phyloP scores from a whole-genome alignment of 2,888 invertebrate genomes.

The Amaurobius ferox region DNA sequence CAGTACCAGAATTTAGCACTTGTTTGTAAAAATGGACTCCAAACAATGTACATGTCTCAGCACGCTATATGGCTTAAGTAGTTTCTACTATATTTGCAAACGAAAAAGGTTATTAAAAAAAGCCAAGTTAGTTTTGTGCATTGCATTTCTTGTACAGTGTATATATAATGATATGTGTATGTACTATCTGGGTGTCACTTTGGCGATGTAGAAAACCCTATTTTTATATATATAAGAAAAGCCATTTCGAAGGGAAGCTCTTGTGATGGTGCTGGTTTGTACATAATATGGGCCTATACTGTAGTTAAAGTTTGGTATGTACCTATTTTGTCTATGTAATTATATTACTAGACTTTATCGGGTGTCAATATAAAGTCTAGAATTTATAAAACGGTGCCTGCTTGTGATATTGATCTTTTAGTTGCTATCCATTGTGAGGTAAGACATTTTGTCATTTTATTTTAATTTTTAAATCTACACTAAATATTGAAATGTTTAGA shows the following conservation, averaged over 20 bases:
- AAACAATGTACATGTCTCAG: conserved; percentile 25
- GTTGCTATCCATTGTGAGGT: background rate
- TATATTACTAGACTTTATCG: conserved; percentile 27
- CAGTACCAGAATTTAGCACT: conserved; percentile 31
- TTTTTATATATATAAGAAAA: conserved; percentile 67
- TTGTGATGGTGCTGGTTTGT: conserved; percentile 69
- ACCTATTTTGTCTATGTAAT: conserved; percentile 64
- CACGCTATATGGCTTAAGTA: conserved; percentile 58
- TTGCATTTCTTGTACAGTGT: conserved; percentile 64
- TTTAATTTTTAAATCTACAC: no score
- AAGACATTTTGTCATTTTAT: no score
- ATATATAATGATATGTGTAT: conserved; percentile 43
- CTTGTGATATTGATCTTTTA: conserved; percentile 55
- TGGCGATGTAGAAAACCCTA: conserved; percentile 61
- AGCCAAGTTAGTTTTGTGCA: conserved; percentile 45
- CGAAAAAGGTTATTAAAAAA: background rate
- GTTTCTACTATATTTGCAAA: conserved; percentile 8
- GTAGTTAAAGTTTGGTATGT: conserved; percentile 55
- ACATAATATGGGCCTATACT: conserved; percentile 53
- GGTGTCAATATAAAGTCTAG: conserved; percentile 37
- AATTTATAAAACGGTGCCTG: conserved; percentile 61
- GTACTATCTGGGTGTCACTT: conserved; percentile 45
- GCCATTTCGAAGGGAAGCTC: conserved; percentile 67
- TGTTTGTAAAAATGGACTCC: background rate
- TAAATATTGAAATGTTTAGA: no score